Percentiles rank a stretch among this genome's conserved stretches.
phyloP scores from a whole-genome alignment of 2,888 invertebrate genomes.

The Caenorhabditis angaria region DNA sequence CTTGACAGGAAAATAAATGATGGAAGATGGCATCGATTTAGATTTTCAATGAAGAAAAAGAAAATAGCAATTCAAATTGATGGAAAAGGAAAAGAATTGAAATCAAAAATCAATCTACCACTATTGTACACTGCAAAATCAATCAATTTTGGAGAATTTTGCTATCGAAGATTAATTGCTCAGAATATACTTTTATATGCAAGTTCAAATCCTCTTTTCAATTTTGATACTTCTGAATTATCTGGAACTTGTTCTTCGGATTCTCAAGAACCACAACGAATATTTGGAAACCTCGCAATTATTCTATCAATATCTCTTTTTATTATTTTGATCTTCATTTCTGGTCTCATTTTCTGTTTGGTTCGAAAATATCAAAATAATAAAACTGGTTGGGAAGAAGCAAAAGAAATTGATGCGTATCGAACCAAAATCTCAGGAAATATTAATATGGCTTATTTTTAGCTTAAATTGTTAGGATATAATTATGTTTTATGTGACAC shows the following conservation, averaged over 20 bases:
- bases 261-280: background rate
- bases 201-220: background rate
- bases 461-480: conserved; percentile 1
- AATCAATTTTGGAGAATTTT: conserved; percentile 13
- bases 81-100: conserved; percentile 49
- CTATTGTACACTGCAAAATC: conserved; percentile 15
- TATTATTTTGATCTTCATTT: conserved; percentile 11
- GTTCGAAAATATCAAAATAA: conserved; percentile 8
- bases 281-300: background rate
- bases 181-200: conserved; percentile 30
- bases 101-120: conserved; percentile 24
- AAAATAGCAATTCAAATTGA: conserved; percentile 45
- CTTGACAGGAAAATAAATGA: conserved; percentile 25
- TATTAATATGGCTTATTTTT: conserved; percentile 40
- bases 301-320: conserved; percentile 13
- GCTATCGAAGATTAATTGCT: conserved; percentile 27
- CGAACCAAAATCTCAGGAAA: conserved; percentile 21
- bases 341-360: conserved; percentile 18
- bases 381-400: conserved; percentile 29
- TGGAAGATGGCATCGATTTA: conserved; percentile 38
- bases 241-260: background rate
- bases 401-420: conserved; percentile 35
- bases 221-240: background rate
- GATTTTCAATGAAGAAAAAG: conserved; percentile 25
- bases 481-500: conserved; percentile 4